Conservation (phyloP, 2,797 vertebrate genomes). For the Anableps anableps region DNA sequence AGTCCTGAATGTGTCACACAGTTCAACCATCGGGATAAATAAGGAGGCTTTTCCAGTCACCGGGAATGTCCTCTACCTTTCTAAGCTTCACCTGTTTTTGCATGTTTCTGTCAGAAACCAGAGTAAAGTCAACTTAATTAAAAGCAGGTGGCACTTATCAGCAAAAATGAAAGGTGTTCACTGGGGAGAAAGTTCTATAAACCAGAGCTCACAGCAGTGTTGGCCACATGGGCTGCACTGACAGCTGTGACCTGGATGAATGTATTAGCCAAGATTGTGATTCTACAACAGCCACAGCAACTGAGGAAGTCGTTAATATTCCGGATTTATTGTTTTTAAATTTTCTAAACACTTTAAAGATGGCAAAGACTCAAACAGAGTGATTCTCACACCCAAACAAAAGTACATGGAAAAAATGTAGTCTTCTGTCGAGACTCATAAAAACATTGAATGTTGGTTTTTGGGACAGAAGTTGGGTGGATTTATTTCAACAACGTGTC, state of each 20-base stretch:
- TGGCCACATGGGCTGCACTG: not conserved
- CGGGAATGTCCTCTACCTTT: not conserved
- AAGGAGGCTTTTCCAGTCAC: not conserved
- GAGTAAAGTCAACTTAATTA: not conserved
- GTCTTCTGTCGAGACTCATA: not conserved
- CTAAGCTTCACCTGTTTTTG: not conserved
- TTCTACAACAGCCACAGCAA: not conserved
- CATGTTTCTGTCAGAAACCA: not conserved
- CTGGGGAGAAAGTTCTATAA: not conserved
- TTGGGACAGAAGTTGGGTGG: not conserved
- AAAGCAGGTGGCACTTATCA: not conserved
- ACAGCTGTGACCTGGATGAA: not conserved
- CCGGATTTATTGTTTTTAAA: not conserved
- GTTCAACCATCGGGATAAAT: not conserved
- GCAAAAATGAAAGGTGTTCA: not conserved
- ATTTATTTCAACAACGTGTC: too few relatives aligned
- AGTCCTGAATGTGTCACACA: not conserved
- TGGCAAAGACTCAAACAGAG: not conserved
- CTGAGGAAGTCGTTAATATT: not conserved
- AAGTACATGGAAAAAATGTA: not conserved
- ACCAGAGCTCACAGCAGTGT: not conserved
- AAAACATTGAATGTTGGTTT: not conserved
- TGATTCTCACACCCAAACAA: not conserved
- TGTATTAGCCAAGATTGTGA: not conserved
- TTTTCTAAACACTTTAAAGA: not conserved